Conservation (phyloP, 2,888 invertebrate species). For the Caenorhabditis sinica region DNA sequence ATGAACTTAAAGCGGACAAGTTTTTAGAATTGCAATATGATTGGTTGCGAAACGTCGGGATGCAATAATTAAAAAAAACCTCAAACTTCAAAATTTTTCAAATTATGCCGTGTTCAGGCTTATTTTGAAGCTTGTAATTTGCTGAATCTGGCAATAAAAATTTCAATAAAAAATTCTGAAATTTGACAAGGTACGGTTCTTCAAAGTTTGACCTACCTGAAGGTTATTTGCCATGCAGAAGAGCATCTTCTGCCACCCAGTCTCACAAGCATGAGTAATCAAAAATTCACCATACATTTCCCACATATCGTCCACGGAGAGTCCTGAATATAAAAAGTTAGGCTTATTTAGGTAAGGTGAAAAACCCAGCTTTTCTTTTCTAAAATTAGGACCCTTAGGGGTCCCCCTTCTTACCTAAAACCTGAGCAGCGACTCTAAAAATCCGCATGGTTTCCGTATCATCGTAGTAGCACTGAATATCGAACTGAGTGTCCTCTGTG, state of each 20-base stretch:
- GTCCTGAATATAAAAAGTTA: no score
- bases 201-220: constrained; percentile 11
- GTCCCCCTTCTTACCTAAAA: constrained; percentile 63
- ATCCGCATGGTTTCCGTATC: constrained; percentile 80
- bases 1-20: no score
- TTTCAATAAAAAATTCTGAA: background rate
- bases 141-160: no score
- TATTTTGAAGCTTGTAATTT: no score
- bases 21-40: no score
- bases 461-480: constrained; percentile 76
- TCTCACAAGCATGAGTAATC: constrained; percentile 77
- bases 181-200: background rate
- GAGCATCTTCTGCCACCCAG: constrained; percentile 80
- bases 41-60: no score
- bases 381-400: background rate
- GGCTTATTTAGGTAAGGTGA: no score
- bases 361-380: no score
- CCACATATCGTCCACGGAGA: constrained; percentile 79
- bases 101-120: no score
- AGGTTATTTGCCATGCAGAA: constrained; percentile 79
- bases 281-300: constrained; percentile 80
- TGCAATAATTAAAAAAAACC: no score
- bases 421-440: constrained; percentile 76
- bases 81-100: no score
- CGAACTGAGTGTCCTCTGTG: constrained; percentile 74